Evolutionary conservation across 2,113 vertebrate species (phyloP).

Genomic region (Myotis lucifugus): DNA sequence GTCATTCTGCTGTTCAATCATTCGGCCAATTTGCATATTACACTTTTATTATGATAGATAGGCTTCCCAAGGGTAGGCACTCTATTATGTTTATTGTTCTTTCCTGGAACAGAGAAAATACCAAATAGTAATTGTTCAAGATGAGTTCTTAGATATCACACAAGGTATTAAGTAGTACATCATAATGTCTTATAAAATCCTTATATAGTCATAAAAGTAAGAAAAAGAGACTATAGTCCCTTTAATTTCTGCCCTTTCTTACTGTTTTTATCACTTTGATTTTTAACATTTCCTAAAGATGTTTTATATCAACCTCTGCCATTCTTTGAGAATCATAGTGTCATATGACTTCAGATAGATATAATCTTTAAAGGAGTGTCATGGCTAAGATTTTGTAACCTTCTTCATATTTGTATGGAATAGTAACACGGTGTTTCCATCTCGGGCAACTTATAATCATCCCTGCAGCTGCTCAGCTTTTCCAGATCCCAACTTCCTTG

Average conservation of each 20-base stretch:
- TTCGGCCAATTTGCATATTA: too few relatives aligned
- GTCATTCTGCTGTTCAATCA: too few relatives aligned
- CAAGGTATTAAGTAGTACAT: not conserved
- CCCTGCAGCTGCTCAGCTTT: not conserved
- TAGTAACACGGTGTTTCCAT: not conserved
- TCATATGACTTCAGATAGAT: not conserved
- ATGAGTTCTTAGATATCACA: not conserved
- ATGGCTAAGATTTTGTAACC: not conserved
- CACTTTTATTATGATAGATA: not conserved
- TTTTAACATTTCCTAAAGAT: slow-evolving; percentile 8
- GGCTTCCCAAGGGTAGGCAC: not conserved
- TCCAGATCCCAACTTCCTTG: not conserved
- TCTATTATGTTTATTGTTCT: not conserved
- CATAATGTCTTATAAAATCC: slow-evolving; percentile 10
- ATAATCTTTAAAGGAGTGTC: not conserved
- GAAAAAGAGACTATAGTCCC: not conserved
- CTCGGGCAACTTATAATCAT: not conserved
- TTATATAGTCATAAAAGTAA: slow-evolving; percentile 20
- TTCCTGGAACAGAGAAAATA: not conserved
- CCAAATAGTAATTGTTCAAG: not conserved
- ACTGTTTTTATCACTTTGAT: not conserved
- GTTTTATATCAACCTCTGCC: not conserved
- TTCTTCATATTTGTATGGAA: not conserved
- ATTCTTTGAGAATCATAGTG: not conserved
- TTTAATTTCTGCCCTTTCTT: not conserved